A percentile compares a stretch with the other conserved stretches of the same genome.
Evolutionary conservation across 2,888 invertebrate species (phyloP).

Genomic region (Hydraecia micacea): DNA sequence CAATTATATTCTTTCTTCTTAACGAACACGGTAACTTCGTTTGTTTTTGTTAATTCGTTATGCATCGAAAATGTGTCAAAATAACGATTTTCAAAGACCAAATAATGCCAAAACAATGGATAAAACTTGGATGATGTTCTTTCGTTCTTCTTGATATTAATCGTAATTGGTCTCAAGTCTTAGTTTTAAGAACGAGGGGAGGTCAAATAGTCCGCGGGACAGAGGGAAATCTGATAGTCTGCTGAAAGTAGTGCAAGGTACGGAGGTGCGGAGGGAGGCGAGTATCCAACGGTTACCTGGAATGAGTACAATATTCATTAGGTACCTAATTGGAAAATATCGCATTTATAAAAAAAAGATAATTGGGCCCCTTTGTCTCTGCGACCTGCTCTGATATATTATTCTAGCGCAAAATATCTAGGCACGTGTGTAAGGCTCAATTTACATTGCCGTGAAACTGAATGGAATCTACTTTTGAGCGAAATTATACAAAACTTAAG

Average conservation of each 20-base stretch:
- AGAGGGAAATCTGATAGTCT: background rate
- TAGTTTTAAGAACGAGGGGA: constrained; percentile 6
- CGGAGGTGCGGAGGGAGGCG: no score
- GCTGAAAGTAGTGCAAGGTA: background rate
- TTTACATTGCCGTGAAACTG: background rate
- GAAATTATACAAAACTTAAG: no score
- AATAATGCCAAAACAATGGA: background rate
- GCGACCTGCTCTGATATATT: no score
- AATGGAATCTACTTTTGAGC: no score
- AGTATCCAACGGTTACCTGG: background rate
- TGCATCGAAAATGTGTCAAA: background rate
- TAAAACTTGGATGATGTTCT: constrained; percentile 1
- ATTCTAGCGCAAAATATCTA: no score
- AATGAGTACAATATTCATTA: no score
- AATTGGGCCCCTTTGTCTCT: no score
- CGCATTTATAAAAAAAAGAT: no score
- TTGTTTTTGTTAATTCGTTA: background rate
- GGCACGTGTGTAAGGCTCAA: no score
- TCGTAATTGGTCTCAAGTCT: background rate
- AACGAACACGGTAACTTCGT: background rate
- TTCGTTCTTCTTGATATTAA: background rate
- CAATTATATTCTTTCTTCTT: background rate
- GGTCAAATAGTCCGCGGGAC: background rate
- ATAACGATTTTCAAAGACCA: background rate
- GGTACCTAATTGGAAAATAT: no score